Base-by-base conservation (phyloP, 1,140 invertebrate genomes). In the Aphelenchoides fujianensis region DNA sequence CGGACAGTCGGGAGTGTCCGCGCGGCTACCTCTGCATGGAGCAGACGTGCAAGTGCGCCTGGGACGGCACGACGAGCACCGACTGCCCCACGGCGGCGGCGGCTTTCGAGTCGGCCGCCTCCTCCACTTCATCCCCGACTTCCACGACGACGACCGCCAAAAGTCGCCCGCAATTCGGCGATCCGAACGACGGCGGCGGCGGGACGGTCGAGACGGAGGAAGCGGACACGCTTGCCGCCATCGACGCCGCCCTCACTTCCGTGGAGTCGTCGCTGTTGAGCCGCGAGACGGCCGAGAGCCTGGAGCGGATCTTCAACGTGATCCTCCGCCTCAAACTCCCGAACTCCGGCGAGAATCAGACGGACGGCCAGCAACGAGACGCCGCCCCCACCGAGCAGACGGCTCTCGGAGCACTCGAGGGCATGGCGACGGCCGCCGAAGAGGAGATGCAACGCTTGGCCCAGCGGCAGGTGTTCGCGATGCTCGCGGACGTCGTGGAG, bases 221-320 rank as follows among this genome's bases (percentile, higher is more conserved):
- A 23, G 41, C 12, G 12, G 41, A 48, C 12, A 48, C 41, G 41
- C 12, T 48, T 12, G 41, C 41, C 12, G 41, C 41, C 12, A 48
- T 48, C 23, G 41, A 48, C 23, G 41, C 41, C 41, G 41, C 41
- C 23, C 41, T 48, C 12, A 23, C 12, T 16, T 16, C 41, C 36
- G 32, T 37, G 1, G 63, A 66, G 30, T 30, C 63, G 32, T 12
- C 36, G 63, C 36, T 66, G 16, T 37, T 66, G 2, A 36, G 32
- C 32, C 31, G 36, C 30, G 32, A 66, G 53, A 37, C 63, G 16
- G 63, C 63, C 12, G 63, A 66, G 32, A 66, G 63, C 53, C 34
- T 66, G 34, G 63, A 66, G 7, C 16, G 31, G 32, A 66, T 66
- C 31, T 66, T 66, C 27, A 66, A 36, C 7, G 63, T 36, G 12